A percentile compares a stretch with the other conserved stretches of the same genome.
phyloP scores from a whole-genome alignment of 2,797 vertebrate genomes.

The Poecile montanus region DNA sequence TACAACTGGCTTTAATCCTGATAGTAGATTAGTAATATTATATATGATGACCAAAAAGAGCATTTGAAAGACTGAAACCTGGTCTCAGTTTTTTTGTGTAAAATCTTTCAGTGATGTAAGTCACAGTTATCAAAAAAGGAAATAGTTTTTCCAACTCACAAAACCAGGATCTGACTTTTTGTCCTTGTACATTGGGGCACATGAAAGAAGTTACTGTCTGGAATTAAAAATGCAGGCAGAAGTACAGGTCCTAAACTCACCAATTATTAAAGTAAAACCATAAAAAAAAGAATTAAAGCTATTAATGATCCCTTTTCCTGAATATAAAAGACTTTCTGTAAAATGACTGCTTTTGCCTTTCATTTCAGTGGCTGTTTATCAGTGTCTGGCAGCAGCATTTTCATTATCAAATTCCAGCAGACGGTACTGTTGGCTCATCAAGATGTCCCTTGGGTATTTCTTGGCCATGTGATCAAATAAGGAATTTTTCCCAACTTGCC shows the following conservation, averaged over 20 bases:
- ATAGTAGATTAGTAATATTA: not conserved
- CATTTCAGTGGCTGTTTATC: not conserved
- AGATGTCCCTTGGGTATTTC: not conserved
- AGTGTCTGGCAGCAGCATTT: not conserved
- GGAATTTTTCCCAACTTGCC: not conserved
- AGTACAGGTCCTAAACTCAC: not conserved
- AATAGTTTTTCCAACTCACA: not conserved
- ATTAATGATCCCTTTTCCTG: not conserved
- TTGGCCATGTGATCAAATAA: not conserved
- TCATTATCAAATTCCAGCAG: conserved; percentile 22
- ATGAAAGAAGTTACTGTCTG: not conserved
- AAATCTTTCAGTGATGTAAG: not conserved
- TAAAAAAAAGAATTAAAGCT: not conserved
- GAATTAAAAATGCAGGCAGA: not conserved
- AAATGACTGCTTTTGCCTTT: not conserved
- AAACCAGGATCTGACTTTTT: not conserved
- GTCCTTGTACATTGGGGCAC: not conserved
- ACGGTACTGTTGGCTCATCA: not conserved
- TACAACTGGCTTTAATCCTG: not conserved
- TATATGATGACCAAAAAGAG: not conserved
- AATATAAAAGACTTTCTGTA: not conserved
- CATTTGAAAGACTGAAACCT: not conserved
- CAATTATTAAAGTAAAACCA: not conserved
- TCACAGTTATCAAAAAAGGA: not conserved
- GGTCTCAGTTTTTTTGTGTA: not conserved